Evolutionary conservation across 2,888 invertebrate genomes (phyloP), one percentile per base, ranked within the genome.

Genomic region (Diaprepes abbreviatus): DNA sequence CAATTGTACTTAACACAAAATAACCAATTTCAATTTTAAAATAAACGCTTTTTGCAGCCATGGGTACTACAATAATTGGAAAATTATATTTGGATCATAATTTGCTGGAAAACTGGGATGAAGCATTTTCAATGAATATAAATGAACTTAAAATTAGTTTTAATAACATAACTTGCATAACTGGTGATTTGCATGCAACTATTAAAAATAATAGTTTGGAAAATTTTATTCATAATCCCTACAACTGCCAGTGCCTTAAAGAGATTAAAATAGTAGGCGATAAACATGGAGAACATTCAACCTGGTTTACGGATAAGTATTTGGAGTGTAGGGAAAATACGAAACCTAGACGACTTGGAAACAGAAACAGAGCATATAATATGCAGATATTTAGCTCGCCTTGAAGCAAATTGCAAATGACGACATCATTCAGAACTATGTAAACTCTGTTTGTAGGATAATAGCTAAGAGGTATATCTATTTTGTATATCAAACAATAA

Each of bases 1-100:
- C n/a, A n/a, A n/a, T n/a, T n/a, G n/a, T n/a, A n/a, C n/a, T n/a
- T n/a, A n/a, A n/a, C n/a, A n/a, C n/a, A n/a, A n/a, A n/a, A n/a
- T n/a, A n/a, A n/a, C n/a, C n/a, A n/a, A n/a, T n/a, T n/a, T n/a
- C n/a, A 16, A 36, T 55, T 57, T 36, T 36, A 36, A 57, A 1
- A 38, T 12, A 40, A 28, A 45, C 48, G 6, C 50, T 52, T 64
- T 60, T 71, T 71, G n/a, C 10, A 71, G 71, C 33, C 28, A 45
- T 71, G 68, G 54, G 24, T 12, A 64, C 52, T 12, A 67, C 52
- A 24, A 57, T 14, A 40, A 63, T 72, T 10, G 12, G 31, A 38
- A 72, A 72, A 57, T 63, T 72, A 24, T 59, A 63, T 63, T 40
- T 72, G 55, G 66, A 72, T 57, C 70, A 72, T 52, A 72, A 72